Base-by-base conservation (phyloP, 2,888 invertebrate genomes). In the Yponomeuta cagnagella region DNA sequence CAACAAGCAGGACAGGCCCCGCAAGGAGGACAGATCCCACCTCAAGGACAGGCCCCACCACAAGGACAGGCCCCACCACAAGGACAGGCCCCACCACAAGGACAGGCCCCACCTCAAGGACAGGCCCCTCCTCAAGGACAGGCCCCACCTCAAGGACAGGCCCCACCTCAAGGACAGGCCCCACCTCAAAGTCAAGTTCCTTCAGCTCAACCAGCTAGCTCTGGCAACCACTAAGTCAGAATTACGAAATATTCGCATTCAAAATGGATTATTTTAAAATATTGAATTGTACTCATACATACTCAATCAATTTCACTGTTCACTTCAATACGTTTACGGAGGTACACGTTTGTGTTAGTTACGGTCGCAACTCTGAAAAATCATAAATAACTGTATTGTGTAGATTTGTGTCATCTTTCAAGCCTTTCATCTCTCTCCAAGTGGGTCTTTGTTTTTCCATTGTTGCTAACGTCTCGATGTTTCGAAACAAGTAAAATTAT, bases 101-200 rank as follows among this genome's bases (percentile, higher is more conserved):
- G 67, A 64, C 74, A 75, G 73, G 74, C 70, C 30, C 76, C 69
- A 5, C 71, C 75, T 66, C 72, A 73, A 69, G 52, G 10, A 6
- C 72, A 72, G 10, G 52, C 12, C 52, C 52, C 52, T 2, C 52
- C 12, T 31, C 79, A 77, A 43, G 77, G 74, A 15, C 76, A 77
- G 52, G 74, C 73, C 15, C 78, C 79, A 30, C 73, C 73, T 37
- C 80, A 76, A 66, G 75, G 73, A 30, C 78, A 80, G 68, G 74
- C 71, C 43, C 78, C 79, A 31, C 74, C 72, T 63, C 77, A 75
- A 72, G 71, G 67, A 63, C 74, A 75, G 72, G 73, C 70, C 30
- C 76, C 67, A 10, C 71, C 75, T 68, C 73, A 73, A 69, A 43
- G 10, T 2, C 72, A 72, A 31, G 52, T 58, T 12, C 52, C 52